Evolutionary conservation across 2,113 vertebrate genomes (phyloP).

Genomic region (Leptocoma aspasia): DNA sequence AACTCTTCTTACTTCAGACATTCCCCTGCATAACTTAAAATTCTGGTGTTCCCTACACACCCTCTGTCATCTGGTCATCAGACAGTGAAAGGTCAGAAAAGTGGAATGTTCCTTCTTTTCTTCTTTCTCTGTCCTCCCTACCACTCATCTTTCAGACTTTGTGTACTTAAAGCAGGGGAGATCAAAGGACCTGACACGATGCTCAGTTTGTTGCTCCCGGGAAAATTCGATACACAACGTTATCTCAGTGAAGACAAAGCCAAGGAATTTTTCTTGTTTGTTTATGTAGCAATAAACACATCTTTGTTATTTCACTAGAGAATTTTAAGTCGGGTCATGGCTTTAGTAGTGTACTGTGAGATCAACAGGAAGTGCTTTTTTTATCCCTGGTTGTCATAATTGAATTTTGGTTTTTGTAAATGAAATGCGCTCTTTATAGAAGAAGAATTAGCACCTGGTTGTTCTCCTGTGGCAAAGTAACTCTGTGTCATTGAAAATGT

Average conservation of each 20-base stretch:
- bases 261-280: slow-evolving; percentile 30
- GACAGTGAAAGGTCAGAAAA: not conserved
- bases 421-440: not conserved
- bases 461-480: not conserved
- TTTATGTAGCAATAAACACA: not conserved
- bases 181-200: slow-evolving; percentile 43
- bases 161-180: not conserved
- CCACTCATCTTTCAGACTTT: slow-evolving; percentile 31
- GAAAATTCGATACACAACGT: not conserved
- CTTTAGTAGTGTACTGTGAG: not conserved
- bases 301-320: not conserved
- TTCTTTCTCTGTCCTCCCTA: not conserved
- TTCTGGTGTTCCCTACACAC: not conserved
- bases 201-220: slow-evolving; percentile 5
- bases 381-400: not conserved
- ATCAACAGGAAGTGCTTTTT: slow-evolving; percentile 29
- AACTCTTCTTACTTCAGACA: not conserved
- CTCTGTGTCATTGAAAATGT: not conserved
- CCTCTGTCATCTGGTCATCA: not conserved
- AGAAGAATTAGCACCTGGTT: not conserved
- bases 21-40: not conserved
- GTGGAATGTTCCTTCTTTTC: not conserved
- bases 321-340: not conserved
- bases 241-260: slow-evolving; percentile 33
- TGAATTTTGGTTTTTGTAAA: not conserved